phyloP scores from a whole-genome alignment of 2,797 vertebrate species.

The Spinibarbus caldwelli region DNA sequence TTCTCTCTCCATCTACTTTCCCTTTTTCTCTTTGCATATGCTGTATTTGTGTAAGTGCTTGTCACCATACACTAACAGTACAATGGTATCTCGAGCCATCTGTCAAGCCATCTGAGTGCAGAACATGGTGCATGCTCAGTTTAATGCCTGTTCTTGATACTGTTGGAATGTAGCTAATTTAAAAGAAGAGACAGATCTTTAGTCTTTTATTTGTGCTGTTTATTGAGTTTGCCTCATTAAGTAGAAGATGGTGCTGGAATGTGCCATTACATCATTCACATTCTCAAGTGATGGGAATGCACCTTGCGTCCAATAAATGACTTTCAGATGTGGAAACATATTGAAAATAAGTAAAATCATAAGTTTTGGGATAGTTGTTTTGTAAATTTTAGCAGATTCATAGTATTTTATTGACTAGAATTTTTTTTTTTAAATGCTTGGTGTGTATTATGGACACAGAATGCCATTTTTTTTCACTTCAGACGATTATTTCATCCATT shows the following conservation, averaged over 20 bases:
- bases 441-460: background rate
- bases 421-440: background rate
- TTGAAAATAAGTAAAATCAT: background rate
- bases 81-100: constrained; percentile 25
- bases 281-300: constrained; percentile 9
- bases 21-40: constrained; percentile 29
- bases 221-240: background rate
- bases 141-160: background rate
- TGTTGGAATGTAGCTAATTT: background rate
- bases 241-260: background rate
- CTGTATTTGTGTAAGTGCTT: constrained; percentile 23
- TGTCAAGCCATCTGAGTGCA: constrained; percentile 36
- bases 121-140: background rate
- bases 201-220: background rate
- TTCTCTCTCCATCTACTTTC: background rate
- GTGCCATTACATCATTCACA: background rate
- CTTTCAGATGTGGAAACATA: background rate
- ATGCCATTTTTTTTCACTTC: background rate
- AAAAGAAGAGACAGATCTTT: background rate
- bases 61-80: constrained; percentile 28
- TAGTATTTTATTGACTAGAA: background rate
- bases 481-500: background rate
- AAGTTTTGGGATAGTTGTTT: background rate
- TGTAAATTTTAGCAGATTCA: background rate
- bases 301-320: background rate